A percentile compares a stretch with the other conserved stretches of the same genome.
These are phyloP conservation scores for Acrobasis repandana DNA, from an alignment of 2,888 invertebrate species.

Conservation along the genomic window DNA sequence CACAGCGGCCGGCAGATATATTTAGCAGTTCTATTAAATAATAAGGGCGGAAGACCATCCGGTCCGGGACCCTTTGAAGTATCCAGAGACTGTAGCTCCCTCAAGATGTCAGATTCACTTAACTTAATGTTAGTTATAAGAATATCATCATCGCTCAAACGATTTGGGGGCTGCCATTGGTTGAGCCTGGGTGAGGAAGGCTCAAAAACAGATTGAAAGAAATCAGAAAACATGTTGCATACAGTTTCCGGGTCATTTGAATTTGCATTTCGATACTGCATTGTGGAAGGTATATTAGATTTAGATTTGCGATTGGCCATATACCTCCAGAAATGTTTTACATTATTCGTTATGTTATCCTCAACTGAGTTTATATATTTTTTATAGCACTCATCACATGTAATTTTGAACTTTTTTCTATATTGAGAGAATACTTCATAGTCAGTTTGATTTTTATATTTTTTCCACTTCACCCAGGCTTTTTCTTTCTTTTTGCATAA, in stretches of 20 bases:
- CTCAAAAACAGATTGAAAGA: not conserved
- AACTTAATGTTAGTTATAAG: not conserved
- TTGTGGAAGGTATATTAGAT: not conserved
- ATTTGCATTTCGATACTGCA: not conserved
- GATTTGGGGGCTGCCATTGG: not conserved
- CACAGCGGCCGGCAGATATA: not conserved
- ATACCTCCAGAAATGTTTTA: not conserved
- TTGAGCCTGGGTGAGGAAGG: not conserved
- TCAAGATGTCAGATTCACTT: not conserved
- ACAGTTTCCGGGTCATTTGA: not conserved
- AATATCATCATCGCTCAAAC: not conserved
- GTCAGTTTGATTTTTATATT: not conserved
- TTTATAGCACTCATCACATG: not conserved
- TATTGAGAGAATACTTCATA: not conserved
- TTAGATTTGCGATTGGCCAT: not conserved
- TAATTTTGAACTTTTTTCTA: not conserved
- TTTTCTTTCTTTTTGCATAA: not conserved
- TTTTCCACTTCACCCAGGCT: conserved; percentile 1
- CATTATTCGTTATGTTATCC: not conserved
- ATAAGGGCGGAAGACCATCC: not conserved
- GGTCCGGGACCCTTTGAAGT: not conserved
- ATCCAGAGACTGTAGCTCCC: not conserved
- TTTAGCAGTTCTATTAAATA: not conserved
- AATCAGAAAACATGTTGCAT: not conserved
- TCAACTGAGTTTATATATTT: not conserved